These are phyloP conservation scores for Protonemura montana DNA, from an alignment of 2,888 invertebrate genomes.

Conservation along the genomic window DNA sequence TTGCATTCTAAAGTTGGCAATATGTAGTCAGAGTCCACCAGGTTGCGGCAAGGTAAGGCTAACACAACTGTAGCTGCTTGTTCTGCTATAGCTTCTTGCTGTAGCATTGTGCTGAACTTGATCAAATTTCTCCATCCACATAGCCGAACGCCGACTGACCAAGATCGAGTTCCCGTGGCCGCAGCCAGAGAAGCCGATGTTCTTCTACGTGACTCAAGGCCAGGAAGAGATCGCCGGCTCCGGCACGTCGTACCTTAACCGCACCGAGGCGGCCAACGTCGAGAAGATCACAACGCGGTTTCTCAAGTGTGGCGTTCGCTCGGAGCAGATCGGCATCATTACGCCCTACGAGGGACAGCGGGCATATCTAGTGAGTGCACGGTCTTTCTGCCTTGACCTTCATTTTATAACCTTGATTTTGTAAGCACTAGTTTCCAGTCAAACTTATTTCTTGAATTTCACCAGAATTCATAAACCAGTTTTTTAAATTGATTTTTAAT, in stretches of 20 bases:
- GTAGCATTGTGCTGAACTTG: too few species aligned
- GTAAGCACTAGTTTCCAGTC: too few species aligned
- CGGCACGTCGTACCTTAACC: constrained; percentile 97
- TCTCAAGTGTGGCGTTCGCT: constrained; percentile 91
- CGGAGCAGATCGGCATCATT: constrained; percentile 98
- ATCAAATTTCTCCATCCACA: background rate
- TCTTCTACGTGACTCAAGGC: constrained; percentile 97
- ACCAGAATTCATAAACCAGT: too few species aligned
- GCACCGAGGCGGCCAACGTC: constrained; percentile 98
- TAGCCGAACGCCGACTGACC: constrained; percentile 85
- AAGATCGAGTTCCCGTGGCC: constrained; percentile 99
- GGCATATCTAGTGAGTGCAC: constrained; percentile 78
- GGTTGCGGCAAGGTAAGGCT: too few species aligned
- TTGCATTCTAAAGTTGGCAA: too few species aligned
- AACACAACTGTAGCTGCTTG: too few species aligned
- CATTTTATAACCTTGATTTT: too few species aligned
- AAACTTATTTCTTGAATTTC: too few species aligned
- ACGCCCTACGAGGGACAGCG: constrained; percentile 99
- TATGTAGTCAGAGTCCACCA: too few species aligned
- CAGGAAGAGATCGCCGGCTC: constrained; percentile 99
- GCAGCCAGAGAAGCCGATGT: constrained; percentile 94
- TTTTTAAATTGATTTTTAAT: too few species aligned
- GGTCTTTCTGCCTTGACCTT: too few species aligned
- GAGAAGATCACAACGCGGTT: constrained; percentile 97
- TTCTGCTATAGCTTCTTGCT: too few species aligned